phyloP scores from a whole-genome alignment of 2,888 invertebrate species.

The Watsonalla cultraria region DNA sequence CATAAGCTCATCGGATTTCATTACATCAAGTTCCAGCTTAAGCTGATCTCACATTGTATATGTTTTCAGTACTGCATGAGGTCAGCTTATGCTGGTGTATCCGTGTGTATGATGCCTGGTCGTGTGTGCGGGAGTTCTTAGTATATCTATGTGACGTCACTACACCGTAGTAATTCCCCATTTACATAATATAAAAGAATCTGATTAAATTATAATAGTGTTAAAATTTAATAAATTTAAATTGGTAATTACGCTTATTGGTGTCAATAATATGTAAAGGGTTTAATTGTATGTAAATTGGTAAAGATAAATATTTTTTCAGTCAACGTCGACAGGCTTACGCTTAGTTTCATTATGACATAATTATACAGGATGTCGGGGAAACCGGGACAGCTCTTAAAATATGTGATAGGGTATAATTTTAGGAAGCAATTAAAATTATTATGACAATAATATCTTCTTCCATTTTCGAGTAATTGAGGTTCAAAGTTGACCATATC shows the following conservation, averaged over 20 bases:
- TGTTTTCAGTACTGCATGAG: too few relatives aligned
- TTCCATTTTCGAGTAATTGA: too few relatives aligned
- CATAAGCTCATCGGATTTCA: too few relatives aligned
- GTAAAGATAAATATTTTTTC: conserved; percentile 56
- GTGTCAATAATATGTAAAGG: conserved; percentile 49
- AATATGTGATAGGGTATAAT: too few relatives aligned
- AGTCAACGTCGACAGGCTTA: conserved; percentile 43
- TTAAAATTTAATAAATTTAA: conserved; percentile 32
- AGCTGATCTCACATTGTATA: too few relatives aligned
- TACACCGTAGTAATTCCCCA: conserved; percentile 16
- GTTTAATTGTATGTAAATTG: conserved; percentile 20
- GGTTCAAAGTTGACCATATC: too few relatives aligned
- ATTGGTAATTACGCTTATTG: conserved; percentile 52
- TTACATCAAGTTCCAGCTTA: too few relatives aligned
- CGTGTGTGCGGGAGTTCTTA: conserved; percentile 9
- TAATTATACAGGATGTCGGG: conserved; percentile 60
- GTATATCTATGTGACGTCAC: conserved; percentile 27
- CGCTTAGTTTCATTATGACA: conserved; percentile 46
- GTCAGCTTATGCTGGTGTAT: too few relatives aligned
- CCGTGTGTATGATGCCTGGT: too few relatives aligned
- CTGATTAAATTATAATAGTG: conserved; percentile 24
- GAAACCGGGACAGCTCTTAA: too few relatives aligned
- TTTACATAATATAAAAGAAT: conserved; percentile 25
- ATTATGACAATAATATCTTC: too few relatives aligned
- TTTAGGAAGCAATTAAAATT: too few relatives aligned